Evolutionary conservation across 2,888 invertebrate genomes (phyloP), one percentile per base, ranked within the genome.

Genomic region (Pherbina coryleti): DNA sequence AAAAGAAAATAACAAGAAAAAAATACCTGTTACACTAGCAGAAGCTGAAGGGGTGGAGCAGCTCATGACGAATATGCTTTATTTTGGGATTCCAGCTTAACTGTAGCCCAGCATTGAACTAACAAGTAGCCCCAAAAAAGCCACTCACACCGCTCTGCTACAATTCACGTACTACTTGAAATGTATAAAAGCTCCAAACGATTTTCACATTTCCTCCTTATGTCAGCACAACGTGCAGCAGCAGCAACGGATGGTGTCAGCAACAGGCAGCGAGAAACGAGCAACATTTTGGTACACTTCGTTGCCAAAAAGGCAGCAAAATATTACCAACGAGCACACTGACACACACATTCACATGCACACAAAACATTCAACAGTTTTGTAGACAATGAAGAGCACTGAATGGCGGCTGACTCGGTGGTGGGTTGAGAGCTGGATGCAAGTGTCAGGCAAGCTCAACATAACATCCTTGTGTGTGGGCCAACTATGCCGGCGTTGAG

Each of bases 321-420:
- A 37, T 8, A 17, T 34, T 1, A 37, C 31, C 34, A 72, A 34
- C 19, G 34, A 53, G 11, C 34, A 22, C 22, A 72, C 22, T n/a
- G 8, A 22, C 49, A 8, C 28, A 22, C 1, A 69, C 17, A 17
- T 5, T n/a, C 17, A 25, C 14, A 34, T 17, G 17, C 22, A 53
- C 44, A 19, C 34, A 62, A 60, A 55, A 53, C 75, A 75, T 75
- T 75, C 75, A 75, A 75, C 75, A 75, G 75, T 75, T 75, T 75
- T 75, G 67, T 28, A 31, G 75, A 75, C 75, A 75, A 66, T 57
- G 55, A 28, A 71, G 25, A n/a, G 22, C 66, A 19, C 51, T 19
- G 74, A 74, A 19, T n/a, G 51, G 19, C 25, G 14, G 3, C 8
- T n/a, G 44, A 44, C 25, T 60, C 17, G 53, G n/a, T 8, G 66